Conservation (phyloP, 1,140 invertebrate species). For the Lepidurus couesii region DNA sequence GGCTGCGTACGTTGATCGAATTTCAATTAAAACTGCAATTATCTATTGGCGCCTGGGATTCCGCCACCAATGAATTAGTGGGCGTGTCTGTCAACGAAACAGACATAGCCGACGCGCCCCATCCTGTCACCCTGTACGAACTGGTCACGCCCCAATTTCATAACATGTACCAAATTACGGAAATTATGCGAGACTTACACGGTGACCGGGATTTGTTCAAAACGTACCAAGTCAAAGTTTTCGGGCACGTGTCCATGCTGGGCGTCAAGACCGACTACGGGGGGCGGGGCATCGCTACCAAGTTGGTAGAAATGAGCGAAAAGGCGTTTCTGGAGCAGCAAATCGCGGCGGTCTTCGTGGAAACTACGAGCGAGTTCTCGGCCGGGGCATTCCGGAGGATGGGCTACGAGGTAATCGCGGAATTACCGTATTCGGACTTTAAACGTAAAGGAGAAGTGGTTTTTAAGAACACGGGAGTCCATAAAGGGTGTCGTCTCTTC, state of each 20-base stretch:
- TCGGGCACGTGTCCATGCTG: slow-evolving; percentile 23
- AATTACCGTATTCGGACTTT: slow-evolving; percentile 10
- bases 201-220: background rate
- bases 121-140: background rate
- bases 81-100: slow-evolving; percentile 15
- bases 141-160: background rate
- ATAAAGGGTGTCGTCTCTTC: background rate
- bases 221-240: background rate
- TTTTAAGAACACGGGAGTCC: slow-evolving; percentile 7
- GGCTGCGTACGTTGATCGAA: background rate
- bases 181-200: background rate
- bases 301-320: slow-evolving; percentile 23
- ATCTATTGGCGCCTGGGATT: background rate
- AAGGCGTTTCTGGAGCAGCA: background rate
- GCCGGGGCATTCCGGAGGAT: slow-evolving; percentile 24
- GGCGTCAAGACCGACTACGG: slow-evolving; percentile 6
- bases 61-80: background rate
- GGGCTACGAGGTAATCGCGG: background rate
- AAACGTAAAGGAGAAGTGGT: background rate
- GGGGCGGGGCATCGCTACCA: slow-evolving; percentile 26
- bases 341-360: background rate
- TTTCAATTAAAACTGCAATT: background rate
- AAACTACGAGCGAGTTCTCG: slow-evolving; percentile 25
- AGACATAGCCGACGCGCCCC: background rate
- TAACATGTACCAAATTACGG: background rate